Percentiles rank a stretch among this genome's conserved stretches.
Conservation (phyloP, 2,113 vertebrate genomes). For the Oreotrochilus melanogaster region DNA sequence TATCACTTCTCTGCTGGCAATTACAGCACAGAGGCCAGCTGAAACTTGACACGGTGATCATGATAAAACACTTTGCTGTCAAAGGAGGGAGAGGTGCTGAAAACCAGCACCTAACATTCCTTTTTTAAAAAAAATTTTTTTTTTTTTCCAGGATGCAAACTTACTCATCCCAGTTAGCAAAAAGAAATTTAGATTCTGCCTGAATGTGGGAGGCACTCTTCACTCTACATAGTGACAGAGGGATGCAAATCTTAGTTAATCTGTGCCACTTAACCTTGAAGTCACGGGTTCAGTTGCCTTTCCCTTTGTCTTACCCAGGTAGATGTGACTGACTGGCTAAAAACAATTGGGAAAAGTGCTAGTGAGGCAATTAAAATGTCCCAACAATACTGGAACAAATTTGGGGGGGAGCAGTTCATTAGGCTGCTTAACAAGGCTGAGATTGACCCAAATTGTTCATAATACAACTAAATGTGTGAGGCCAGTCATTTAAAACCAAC, state of each 20-base stretch:
- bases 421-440: neutral
- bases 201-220: accelerated
- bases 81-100: neutral
- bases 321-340: neutral
- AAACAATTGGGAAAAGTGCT: neutral
- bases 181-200: neutral
- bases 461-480: neutral
- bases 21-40: neutral
- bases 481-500: constrained; percentile 19
- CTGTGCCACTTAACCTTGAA: neutral
- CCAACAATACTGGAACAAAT: neutral
- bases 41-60: neutral
- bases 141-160: neutral
- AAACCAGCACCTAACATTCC: neutral
- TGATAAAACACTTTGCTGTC: neutral
- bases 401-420: neutral
- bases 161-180: neutral
- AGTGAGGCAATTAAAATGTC: neutral
- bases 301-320: neutral
- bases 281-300: neutral
- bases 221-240: neutral
- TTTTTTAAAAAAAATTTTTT: accelerated
- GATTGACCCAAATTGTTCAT: neutral
- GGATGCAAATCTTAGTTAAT: neutral
- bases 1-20: neutral